phyloP scores from a whole-genome alignment of 2,888 invertebrate genomes.

The Yponomeuta cagnagella region DNA sequence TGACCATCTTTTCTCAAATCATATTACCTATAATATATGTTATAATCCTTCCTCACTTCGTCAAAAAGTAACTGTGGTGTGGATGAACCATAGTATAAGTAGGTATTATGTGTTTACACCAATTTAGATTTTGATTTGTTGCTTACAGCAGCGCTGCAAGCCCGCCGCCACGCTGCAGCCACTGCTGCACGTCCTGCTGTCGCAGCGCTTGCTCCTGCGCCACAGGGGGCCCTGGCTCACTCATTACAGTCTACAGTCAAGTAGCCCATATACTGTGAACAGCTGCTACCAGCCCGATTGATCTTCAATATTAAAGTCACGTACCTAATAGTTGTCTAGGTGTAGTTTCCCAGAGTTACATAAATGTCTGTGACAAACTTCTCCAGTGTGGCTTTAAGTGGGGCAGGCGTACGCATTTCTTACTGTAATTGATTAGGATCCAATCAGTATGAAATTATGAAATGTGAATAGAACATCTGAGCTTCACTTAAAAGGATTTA shows the following conservation, averaged over 20 bases:
- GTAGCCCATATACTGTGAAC: conserved; percentile 71
- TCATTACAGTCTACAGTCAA: conserved; percentile 74
- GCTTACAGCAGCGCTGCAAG: not conserved
- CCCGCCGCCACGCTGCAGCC: not conserved
- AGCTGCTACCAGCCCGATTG: conserved; percentile 4
- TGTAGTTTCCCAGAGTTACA: not conserved
- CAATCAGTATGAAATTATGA: too few relatives aligned
- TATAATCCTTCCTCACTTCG: too few relatives aligned
- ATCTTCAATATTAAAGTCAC: conserved; percentile 5
- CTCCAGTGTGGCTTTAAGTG: not conserved
- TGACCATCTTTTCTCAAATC: too few relatives aligned
- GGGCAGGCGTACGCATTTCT: too few relatives aligned
- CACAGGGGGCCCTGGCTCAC: conserved; percentile 44
- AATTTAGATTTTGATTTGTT: not conserved
- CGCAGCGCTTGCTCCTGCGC: conserved; percentile 43
- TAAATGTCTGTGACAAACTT: not conserved
- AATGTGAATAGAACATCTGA: too few relatives aligned
- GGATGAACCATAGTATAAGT: not conserved
- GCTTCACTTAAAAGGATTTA: too few relatives aligned
- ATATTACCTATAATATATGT: too few relatives aligned
- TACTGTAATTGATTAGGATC: too few relatives aligned
- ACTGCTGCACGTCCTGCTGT: conserved; percentile 14
- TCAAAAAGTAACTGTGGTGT: too few relatives aligned
- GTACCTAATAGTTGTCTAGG: not conserved
- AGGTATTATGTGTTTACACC: not conserved